These are phyloP conservation scores for Apomyelois bistriatella DNA, from an alignment of 2,888 invertebrate genomes.

Conservation along the genomic window DNA sequence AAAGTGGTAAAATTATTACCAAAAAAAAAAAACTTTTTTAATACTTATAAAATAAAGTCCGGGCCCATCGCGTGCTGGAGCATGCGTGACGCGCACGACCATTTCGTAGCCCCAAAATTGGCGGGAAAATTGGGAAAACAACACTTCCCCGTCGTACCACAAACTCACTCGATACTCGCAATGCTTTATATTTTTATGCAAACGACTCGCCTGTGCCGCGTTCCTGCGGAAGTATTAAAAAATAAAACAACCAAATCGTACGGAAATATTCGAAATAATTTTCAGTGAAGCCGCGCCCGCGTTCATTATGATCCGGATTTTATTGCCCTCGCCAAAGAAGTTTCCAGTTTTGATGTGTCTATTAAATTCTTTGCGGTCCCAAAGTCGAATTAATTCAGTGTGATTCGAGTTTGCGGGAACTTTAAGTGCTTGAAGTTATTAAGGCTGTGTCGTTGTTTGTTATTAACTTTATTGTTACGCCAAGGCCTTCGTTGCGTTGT, in stretches of 20 bases:
- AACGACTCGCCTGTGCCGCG: conserved; percentile 36
- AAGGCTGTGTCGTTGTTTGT: conserved; percentile 6
- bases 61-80: conserved; percentile 46
- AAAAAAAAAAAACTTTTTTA: conserved; percentile 40
- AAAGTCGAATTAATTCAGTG: conserved; percentile 29
- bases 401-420: conserved; percentile 33
- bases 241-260: conserved; percentile 44
- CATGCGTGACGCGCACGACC: conserved; percentile 59
- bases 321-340: conserved; percentile 39
- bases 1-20: no score
- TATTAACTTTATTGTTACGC: conserved; percentile 4
- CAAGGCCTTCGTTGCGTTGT: conserved; percentile 1
- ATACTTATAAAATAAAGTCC: conserved; percentile 33
- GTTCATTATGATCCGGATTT: conserved; percentile 42
- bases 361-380: conserved; percentile 54
- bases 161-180: conserved; percentile 34
- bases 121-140: conserved; percentile 70
- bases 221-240: conserved; percentile 48
- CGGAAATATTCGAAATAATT: conserved; percentile 33
- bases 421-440: conserved; percentile 21
- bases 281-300: conserved; percentile 25
- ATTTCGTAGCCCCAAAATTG: conserved; percentile 70
- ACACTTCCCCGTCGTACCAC: conserved; percentile 51
- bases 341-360: conserved; percentile 54
- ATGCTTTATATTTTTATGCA: conserved; percentile 44